phyloP scores from a whole-genome alignment of 2,797 vertebrate genomes.

The Ambastaia sidthimunki region DNA sequence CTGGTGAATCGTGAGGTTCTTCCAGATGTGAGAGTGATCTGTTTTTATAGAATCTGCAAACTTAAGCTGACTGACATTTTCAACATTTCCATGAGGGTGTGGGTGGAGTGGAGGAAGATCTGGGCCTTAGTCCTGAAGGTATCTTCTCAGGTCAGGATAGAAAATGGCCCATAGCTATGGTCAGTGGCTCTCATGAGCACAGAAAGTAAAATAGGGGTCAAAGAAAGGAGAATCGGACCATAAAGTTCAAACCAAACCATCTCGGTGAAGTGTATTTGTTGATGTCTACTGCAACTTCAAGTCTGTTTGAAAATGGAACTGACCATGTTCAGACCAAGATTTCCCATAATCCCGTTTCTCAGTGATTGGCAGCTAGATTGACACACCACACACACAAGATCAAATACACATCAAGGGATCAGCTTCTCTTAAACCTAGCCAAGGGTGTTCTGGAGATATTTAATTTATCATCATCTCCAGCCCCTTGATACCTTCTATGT shows the following conservation, averaged over 20 bases:
- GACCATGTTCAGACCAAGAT: background rate
- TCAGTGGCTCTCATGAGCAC: background rate
- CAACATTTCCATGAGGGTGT: conserved; percentile 21
- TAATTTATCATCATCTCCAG: background rate
- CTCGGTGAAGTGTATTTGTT: background rate
- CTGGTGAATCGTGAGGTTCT: conserved; percentile 8
- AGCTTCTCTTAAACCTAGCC: background rate
- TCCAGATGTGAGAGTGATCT: conserved; percentile 40
- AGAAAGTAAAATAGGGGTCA: background rate
- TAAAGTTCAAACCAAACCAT: background rate
- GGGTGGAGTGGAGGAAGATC: conserved; percentile 20
- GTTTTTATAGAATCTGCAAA: conserved; percentile 42
- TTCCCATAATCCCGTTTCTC: background rate
- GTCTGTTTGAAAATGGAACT: background rate
- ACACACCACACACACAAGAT: background rate
- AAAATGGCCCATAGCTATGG: background rate
- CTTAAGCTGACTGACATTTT: conserved; percentile 26
- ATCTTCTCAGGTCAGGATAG: conserved; percentile 9
- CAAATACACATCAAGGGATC: background rate
- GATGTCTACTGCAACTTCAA: background rate
- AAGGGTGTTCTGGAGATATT: background rate
- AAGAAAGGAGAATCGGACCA: background rate
- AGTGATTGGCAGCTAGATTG: conserved; percentile 1
- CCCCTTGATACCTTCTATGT: background rate
- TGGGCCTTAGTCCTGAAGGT: background rate